Evolutionary conservation across 2,797 vertebrate genomes (phyloP).

Genomic region (Eurystomus glaucurus): DNA sequence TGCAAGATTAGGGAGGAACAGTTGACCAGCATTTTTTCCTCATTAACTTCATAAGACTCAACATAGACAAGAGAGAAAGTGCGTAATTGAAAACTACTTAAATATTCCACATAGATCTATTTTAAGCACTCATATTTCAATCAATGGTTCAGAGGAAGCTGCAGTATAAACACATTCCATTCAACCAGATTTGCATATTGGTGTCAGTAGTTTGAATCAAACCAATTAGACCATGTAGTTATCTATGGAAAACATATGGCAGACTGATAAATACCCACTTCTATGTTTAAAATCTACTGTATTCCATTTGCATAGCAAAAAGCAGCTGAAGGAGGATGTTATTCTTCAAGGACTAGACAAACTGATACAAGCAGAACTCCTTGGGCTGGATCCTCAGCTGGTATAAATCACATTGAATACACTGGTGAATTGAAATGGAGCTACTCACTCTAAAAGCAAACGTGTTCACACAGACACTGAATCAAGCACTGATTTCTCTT

Average conservation of each 20-base stretch:
- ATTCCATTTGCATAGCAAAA: constrained; percentile 71
- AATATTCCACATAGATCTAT: constrained; percentile 66
- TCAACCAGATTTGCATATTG: constrained; percentile 77
- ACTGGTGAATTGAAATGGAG: not conserved
- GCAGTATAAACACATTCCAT: constrained; percentile 64
- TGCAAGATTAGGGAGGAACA: not conserved
- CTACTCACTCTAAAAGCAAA: not conserved
- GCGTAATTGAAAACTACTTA: constrained; percentile 50
- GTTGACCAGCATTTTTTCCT: constrained; percentile 23
- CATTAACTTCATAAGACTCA: not conserved
- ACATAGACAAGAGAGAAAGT: constrained; percentile 31
- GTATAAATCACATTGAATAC: not conserved
- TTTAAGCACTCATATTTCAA: constrained; percentile 75
- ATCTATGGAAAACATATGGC: constrained; percentile 79
- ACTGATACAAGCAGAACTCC: constrained; percentile 40
- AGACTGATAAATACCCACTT: constrained; percentile 58
- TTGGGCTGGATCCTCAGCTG: constrained; percentile 23
- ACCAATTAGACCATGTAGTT: constrained; percentile 75
- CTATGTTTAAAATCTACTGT: constrained; percentile 74
- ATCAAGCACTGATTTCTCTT: constrained; percentile 23
- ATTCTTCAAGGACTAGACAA: constrained; percentile 59
- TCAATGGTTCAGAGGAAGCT: constrained; percentile 68
- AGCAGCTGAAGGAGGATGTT: constrained; percentile 24
- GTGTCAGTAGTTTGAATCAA: constrained; percentile 77
- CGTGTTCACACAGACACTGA: not conserved